Evolutionary conservation across 2,797 vertebrate species (phyloP).

Genomic region (Rallus crepitans): DNA sequence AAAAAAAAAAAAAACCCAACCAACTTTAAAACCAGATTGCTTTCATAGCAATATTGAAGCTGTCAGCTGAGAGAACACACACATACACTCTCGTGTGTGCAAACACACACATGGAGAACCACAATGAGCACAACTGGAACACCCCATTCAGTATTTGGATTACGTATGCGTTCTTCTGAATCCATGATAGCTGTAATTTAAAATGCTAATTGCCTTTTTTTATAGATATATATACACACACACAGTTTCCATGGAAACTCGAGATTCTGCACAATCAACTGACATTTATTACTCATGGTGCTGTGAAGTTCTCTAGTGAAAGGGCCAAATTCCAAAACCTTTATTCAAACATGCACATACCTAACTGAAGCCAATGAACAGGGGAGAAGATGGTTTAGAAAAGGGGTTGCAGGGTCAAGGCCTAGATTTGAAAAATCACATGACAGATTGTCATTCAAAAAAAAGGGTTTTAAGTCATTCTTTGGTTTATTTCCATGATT

Average conservation of each 20-base stretch:
- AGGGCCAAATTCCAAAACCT: conserved; percentile 26
- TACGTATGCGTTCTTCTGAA: not conserved
- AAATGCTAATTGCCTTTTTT: conserved; percentile 28
- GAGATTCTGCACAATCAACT: conserved; percentile 41
- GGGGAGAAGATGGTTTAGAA: conserved; percentile 31
- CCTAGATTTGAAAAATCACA: conserved; percentile 28
- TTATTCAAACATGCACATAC: conserved; percentile 1
- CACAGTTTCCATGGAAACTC: conserved; percentile 48
- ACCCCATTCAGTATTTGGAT: conserved; percentile 11
- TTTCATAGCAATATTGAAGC: conserved; percentile 56
- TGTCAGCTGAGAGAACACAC: conserved; percentile 41
- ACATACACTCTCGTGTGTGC: not conserved
- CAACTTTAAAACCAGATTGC: conserved; percentile 53
- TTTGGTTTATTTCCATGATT: conserved; percentile 69
- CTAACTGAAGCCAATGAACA: not conserved
- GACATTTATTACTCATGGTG: conserved; percentile 46
- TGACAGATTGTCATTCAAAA: conserved; percentile 63
- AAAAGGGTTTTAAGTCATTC: conserved; percentile 42
- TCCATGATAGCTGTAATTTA: conserved; percentile 55
- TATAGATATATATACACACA: not conserved
- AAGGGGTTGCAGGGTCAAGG: conserved; percentile 18
- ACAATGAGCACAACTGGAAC: conserved; percentile 43
- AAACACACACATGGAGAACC: conserved; percentile 18
- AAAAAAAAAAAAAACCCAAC: not conserved
- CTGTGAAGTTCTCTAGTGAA: conserved; percentile 46